Percentiles rank a stretch among this genome's conserved stretches.
Evolutionary conservation across 53 echinoderm and acorn worm genomes (phyloP).

Genomic region (Echinometra lucunter): DNA sequence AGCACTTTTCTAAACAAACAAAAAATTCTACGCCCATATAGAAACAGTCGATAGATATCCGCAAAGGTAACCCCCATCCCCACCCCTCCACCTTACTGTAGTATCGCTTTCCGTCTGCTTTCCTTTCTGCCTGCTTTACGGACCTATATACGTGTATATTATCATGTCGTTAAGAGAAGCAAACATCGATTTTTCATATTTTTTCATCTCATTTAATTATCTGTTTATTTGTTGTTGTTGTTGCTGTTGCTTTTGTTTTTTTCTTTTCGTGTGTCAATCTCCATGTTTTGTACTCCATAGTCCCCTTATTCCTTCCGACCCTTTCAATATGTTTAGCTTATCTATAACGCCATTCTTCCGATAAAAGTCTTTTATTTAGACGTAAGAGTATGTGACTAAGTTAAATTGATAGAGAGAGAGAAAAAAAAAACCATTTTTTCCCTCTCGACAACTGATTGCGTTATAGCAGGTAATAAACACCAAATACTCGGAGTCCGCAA

Average conservation of each 20-base stretch:
- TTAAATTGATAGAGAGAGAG: background rate
- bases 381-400: background rate
- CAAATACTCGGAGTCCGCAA: background rate
- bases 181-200: too few species aligned
- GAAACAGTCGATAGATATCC: too few species aligned
- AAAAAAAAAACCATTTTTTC: background rate
- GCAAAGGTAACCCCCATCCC: too few species aligned
- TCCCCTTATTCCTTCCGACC: background rate
- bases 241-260: too few species aligned
- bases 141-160: too few species aligned
- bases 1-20: background rate
- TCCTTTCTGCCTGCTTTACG: too few species aligned
- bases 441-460: background rate
- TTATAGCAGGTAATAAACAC: background rate
- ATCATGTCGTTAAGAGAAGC: too few species aligned
- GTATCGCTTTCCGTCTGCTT: too few species aligned
- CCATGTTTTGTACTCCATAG: background rate
- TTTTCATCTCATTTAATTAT: background rate
- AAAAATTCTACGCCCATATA: background rate
- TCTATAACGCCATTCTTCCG: background rate
- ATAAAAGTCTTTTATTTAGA: background rate
- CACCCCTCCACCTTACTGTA: too few species aligned
- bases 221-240: too few species aligned
- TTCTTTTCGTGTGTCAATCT: too few species aligned
- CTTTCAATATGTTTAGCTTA: background rate